Evolutionary conservation across 1,140 invertebrate genomes (phyloP), one percentile per base, ranked within the genome.

Genomic region (Idris sp.): DNA sequence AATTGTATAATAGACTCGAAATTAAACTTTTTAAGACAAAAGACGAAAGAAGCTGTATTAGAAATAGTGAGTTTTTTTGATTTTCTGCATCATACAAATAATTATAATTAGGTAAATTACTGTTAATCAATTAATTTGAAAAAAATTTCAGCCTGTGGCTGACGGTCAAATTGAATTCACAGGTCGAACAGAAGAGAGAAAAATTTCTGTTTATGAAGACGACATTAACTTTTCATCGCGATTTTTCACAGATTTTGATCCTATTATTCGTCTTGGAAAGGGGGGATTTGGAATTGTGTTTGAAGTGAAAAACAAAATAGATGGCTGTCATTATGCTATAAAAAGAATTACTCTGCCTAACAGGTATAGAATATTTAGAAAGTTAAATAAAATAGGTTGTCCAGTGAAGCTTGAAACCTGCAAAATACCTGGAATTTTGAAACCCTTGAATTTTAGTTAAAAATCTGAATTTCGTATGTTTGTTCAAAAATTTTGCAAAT

Each of bases 271-370:
- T 74, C 88, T 99, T 0, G 97, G 97, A 0, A 92, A 92, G 80
- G 97, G 98, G n/a, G 98, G 97, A 0, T 99, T 98, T 88, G 98
- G 98, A 0, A 92, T 98, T 13, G 98, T 99, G 0, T 99, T 98
- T 87, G 94, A 98, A 85, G 96, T 95, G 0, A 93, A 91, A 82
- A 98, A 99, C 84, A 97, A 96, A 87, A 92, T 98, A 48, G 98
- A 99, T 84, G 95, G 98, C 79, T 94, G 95, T 78, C 90, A 93
- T 71, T 99, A 99, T 89, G 98, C 98, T 13, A 92, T 99, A 0
- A 99, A 99, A 88, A 91, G 97, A 78, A 98, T 99, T 38, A 91
- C 92, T 4, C 87, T 98, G 54, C 94, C 96, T 7, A 93, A 94
- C 76, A 93, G 91, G 94, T 95, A 85, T 36, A 28, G 30, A 36